Conservation (phyloP, 1,140 invertebrate genomes). For the Cheumatopsyche charites region DNA sequence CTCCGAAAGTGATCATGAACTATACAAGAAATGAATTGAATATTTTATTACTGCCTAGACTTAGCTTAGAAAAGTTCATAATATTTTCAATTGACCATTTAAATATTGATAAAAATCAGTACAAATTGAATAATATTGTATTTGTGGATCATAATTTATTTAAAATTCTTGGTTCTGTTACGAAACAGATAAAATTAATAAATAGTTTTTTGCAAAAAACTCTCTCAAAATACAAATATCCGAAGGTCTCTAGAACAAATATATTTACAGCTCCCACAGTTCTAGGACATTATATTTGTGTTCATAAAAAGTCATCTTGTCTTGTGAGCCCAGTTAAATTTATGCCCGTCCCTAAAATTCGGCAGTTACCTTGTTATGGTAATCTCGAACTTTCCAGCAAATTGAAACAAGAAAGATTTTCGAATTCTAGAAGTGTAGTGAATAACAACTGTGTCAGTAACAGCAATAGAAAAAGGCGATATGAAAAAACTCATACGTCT, state of each 20-base stretch:
- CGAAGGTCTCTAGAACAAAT: slow-evolving; percentile 57
- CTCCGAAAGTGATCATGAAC: background rate
- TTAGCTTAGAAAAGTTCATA: slow-evolving; percentile 7
- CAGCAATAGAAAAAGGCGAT: slow-evolving; percentile 35
- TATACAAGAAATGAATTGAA: background rate
- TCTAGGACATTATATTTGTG: slow-evolving; percentile 50
- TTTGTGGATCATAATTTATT: slow-evolving; percentile 37
- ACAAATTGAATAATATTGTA: slow-evolving; percentile 40
- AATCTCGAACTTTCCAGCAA: slow-evolving; percentile 58
- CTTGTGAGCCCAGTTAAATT: slow-evolving; percentile 56
- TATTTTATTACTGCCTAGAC: slow-evolving; percentile 20
- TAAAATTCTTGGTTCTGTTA: slow-evolving; percentile 56
- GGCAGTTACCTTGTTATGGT: slow-evolving; percentile 59
- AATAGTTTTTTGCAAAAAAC: slow-evolving; percentile 56
- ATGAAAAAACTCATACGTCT: slow-evolving; percentile 1
- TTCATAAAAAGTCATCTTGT: slow-evolving; percentile 52
- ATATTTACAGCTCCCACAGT: slow-evolving; percentile 53
- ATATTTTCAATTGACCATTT: slow-evolving; percentile 15
- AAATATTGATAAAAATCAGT: slow-evolving; percentile 30
- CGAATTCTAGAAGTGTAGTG: slow-evolving; percentile 9
- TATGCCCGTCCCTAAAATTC: slow-evolving; percentile 53
- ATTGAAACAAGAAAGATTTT: slow-evolving; percentile 54
- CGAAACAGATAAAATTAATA: slow-evolving; percentile 56
- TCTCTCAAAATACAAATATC: slow-evolving; percentile 58
- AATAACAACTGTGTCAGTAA: slow-evolving; percentile 22